phyloP scores from a whole-genome alignment of 2,888 invertebrate genomes.

The Petrolisthes cinctipes region DNA sequence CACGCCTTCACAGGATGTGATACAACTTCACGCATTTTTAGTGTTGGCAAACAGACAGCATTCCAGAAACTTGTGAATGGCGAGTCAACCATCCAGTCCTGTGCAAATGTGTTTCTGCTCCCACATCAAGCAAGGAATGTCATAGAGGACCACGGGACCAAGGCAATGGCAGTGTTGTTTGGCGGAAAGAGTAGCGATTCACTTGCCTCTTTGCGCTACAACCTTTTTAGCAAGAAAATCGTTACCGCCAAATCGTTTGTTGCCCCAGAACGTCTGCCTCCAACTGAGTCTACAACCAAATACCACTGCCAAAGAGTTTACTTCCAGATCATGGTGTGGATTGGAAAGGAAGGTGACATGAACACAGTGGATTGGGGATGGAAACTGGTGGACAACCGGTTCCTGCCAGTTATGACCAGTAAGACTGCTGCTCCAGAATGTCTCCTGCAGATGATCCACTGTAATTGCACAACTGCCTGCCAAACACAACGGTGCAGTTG shows the following conservation, averaged over 20 bases:
- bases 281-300: constrained; percentile 26
- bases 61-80: constrained; percentile 32
- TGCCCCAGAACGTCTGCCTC: not conserved
- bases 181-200: constrained; percentile 4
- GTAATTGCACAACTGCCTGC: constrained; percentile 28
- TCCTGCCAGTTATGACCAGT: constrained; percentile 16
- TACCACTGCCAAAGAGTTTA: not conserved
- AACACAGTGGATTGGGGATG: constrained; percentile 32
- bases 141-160: constrained; percentile 5
- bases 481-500: constrained; percentile 6
- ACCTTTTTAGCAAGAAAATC: not conserved
- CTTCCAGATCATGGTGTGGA: not conserved
- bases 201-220: constrained; percentile 20
- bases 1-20: constrained; percentile 45
- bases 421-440: constrained; percentile 12
- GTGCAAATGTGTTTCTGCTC: constrained; percentile 18
- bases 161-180: constrained; percentile 24
- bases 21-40: constrained; percentile 34
- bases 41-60: constrained; percentile 31
- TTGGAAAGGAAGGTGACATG: not conserved
- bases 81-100: not conserved
- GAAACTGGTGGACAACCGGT: constrained; percentile 27
- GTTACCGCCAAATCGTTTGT: not conserved
- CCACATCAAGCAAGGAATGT: not conserved
- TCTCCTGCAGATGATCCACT: constrained; percentile 23